A percentile compares a stretch with the other conserved stretches of the same genome.
These are phyloP conservation scores for Sarcophaga caerulescens DNA, from an alignment of 2,888 invertebrate species.

Conservation along the genomic window DNA sequence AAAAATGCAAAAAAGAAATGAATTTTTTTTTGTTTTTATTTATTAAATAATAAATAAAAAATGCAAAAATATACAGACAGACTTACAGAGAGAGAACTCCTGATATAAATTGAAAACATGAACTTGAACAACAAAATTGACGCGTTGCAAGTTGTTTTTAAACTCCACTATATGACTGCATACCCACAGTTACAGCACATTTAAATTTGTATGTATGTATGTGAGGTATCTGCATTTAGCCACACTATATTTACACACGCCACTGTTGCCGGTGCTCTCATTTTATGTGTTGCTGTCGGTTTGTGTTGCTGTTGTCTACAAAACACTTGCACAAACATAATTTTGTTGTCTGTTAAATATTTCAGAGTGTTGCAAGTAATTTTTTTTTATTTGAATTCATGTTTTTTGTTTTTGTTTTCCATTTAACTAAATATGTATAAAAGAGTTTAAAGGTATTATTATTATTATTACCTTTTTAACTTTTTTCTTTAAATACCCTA, in stretches of 20 bases:
- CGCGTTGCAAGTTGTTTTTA: constrained; percentile 47
- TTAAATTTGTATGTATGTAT: neutral
- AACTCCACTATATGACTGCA: neutral
- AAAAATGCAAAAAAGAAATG: constrained; percentile 2
- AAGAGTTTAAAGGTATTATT: neutral
- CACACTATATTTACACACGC: constrained; percentile 26
- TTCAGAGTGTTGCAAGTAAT: constrained; percentile 21
- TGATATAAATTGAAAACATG: constrained; percentile 67
- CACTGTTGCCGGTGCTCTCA: constrained; percentile 29
- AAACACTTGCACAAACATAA: constrained; percentile 59
- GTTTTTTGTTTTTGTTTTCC: neutral
- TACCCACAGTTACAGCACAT: neutral
- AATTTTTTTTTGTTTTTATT: neutral
- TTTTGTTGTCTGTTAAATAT: constrained; percentile 56
- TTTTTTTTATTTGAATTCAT: neutral
- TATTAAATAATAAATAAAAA: constrained; percentile 56
- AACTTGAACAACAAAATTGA: constrained; percentile 70
- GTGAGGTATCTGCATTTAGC: neutral
- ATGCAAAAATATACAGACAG: constrained; percentile 33
- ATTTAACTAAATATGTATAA: neutral
- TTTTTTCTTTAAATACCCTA: neutral
- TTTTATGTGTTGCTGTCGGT: neutral
- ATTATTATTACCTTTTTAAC: neutral
- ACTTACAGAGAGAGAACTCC: neutral
- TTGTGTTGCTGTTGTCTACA: constrained; percentile 44